Percentiles rank a stretch among this genome's conserved stretches.
Conservation (phyloP, 2,797 vertebrate species). For the Trachops cirrhosus region DNA sequence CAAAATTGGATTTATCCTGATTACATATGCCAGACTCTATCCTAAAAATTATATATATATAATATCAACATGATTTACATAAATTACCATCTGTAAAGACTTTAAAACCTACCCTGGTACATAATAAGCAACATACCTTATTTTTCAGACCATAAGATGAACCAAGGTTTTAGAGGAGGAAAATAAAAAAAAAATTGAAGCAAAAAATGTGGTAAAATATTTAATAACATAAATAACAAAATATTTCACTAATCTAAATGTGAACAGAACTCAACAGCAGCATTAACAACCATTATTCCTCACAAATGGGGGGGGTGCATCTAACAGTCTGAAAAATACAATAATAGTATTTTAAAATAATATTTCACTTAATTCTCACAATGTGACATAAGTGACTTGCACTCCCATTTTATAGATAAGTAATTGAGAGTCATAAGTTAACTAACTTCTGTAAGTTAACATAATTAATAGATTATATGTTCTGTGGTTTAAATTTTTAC, state of each 20-base stretch:
- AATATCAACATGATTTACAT: not conserved
- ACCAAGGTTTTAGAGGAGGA: too few species aligned
- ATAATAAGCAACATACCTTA: not conserved
- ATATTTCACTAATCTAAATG: too few species aligned
- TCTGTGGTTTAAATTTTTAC: not conserved
- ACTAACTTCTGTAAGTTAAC: not conserved
- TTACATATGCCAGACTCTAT: not conserved
- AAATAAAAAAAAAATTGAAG: too few species aligned
- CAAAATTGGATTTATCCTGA: not conserved
- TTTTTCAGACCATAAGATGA: too few species aligned
- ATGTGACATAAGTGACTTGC: not conserved
- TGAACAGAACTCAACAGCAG: too few species aligned
- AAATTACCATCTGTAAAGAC: not conserved
- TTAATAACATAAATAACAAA: too few species aligned
- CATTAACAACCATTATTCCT: too few species aligned
- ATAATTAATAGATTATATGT: not conserved
- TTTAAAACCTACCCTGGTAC: not conserved
- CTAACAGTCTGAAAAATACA: too few species aligned
- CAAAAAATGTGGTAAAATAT: too few species aligned
- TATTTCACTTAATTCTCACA: not conserved
- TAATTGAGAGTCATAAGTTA: not conserved
- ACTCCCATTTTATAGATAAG: not conserved
- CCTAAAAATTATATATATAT: not conserved
- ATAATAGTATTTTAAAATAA: not conserved
- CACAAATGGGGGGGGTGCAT: too few species aligned